A percentile compares a stretch with the other conserved stretches of the same genome.
Conservation (phyloP, 1,140 invertebrate species). For the Achroia grisella region DNA sequence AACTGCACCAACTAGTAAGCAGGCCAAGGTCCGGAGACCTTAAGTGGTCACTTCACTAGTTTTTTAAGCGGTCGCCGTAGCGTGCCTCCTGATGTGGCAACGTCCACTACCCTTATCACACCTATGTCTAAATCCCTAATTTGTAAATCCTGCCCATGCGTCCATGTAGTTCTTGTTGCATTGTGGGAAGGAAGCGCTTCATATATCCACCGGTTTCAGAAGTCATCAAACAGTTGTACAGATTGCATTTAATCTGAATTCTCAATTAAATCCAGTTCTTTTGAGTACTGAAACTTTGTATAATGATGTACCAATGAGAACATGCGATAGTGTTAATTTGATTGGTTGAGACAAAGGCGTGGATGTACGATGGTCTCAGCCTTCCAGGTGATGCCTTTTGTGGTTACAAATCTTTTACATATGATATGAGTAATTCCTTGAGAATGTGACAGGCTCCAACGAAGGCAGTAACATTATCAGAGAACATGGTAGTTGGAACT, state of each 20-base stretch:
- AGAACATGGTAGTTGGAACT: neutral
- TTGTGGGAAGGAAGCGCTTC: neutral
- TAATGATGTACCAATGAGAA: neutral
- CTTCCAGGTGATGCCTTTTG: constrained; percentile 1
- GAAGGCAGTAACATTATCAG: constrained; percentile 1
- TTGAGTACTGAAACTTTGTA: neutral
- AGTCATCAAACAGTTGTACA: neutral
- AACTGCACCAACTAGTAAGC: no score
- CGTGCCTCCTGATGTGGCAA: constrained; percentile 3
- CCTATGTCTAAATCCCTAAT: constrained; percentile 19
- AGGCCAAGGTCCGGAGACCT: no score
- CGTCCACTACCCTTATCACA: constrained; percentile 7
- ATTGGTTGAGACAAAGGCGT: neutral
- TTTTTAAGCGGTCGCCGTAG: no score
- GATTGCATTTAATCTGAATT: neutral
- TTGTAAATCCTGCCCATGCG: constrained; percentile 1
- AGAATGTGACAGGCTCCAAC: neutral
- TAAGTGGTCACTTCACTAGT: no score
- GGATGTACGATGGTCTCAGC: neutral
- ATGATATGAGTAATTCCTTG: neutral
- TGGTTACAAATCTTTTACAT: neutral
- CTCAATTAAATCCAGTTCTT: neutral
- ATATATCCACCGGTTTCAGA: neutral
- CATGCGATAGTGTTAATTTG: neutral
- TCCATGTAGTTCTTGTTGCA: neutral